Percentiles rank a stretch among this genome's conserved stretches.
These are phyloP conservation scores for Tenebrosternarchus preto DNA, from an alignment of 2,113 vertebrate genomes.

Conservation along the genomic window DNA sequence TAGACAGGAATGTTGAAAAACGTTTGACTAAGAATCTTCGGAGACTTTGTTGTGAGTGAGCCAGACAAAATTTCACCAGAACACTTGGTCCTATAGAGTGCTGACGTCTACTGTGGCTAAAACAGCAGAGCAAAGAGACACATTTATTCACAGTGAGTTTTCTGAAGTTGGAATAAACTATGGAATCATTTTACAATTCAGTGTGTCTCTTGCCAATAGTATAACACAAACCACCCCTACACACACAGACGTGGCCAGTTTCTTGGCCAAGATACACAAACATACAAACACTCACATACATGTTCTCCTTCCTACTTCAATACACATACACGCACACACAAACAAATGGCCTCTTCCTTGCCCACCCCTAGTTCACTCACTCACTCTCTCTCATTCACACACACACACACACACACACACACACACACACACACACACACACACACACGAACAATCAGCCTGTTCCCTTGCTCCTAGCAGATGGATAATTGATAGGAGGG, in stretches of 20 bases:
- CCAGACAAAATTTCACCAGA: background rate
- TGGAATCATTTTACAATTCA: slow-evolving; percentile 6
- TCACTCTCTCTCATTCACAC: background rate
- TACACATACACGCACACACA: background rate
- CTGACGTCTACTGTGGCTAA: background rate
- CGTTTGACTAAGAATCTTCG: background rate
- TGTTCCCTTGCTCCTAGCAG: slow-evolving; percentile 4
- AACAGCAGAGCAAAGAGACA: background rate
- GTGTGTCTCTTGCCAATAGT: background rate
- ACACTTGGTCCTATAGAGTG: too few species aligned
- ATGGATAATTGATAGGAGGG: slow-evolving; percentile 31
- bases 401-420: slow-evolving; percentile 29
- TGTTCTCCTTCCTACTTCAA: background rate
- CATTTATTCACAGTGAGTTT: slow-evolving; percentile 2
- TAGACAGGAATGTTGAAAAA: background rate
- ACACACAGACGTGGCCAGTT: slow-evolving; percentile 2
- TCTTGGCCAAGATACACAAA: background rate
- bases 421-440: slow-evolving; percentile 23
- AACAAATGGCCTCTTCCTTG: background rate
- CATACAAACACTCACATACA: background rate
- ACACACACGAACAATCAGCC: slow-evolving; percentile 1
- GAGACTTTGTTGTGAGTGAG: background rate
- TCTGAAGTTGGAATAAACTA: background rate
- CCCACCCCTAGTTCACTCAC: background rate
- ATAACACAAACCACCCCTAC: background rate